Evolutionary conservation across 2,888 invertebrate genomes (phyloP).

Genomic region (Lithodes maja): DNA sequence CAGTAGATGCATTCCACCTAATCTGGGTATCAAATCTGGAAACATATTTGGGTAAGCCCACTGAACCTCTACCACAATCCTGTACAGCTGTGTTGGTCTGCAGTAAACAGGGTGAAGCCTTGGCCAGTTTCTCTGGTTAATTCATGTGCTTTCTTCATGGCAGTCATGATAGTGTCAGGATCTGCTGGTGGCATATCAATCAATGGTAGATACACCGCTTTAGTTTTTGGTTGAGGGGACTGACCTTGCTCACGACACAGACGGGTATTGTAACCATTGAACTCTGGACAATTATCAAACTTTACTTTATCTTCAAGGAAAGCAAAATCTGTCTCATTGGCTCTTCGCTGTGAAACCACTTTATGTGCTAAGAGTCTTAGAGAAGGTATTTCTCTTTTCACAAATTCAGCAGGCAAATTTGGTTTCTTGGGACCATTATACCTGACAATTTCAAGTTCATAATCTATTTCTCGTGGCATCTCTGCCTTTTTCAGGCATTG

Average conservation of each 20-base stretch:
- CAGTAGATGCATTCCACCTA: conserved; percentile 7
- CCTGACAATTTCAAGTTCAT: background rate
- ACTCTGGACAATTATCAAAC: background rate
- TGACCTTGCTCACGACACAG: background rate
- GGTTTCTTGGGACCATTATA: background rate
- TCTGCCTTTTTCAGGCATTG: background rate
- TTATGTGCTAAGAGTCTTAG: background rate
- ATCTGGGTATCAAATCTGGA: background rate
- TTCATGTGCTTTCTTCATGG: background rate
- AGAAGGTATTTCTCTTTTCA: background rate
- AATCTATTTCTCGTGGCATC: background rate
- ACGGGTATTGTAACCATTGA: background rate
- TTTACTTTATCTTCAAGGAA: background rate
- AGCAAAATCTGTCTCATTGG: background rate
- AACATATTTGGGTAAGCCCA: background rate
- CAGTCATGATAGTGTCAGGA: background rate
- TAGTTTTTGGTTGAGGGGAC: background rate
- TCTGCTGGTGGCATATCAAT: background rate
- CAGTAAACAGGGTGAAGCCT: background rate
- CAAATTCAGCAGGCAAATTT: background rate
- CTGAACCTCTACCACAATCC: background rate
- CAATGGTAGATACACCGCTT: background rate
- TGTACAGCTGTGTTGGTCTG: conserved; percentile 21
- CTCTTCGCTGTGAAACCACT: background rate
- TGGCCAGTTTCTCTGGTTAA: background rate